Base-by-base conservation (phyloP, 2,797 vertebrate genomes). In the Mareca penelope region DNA sequence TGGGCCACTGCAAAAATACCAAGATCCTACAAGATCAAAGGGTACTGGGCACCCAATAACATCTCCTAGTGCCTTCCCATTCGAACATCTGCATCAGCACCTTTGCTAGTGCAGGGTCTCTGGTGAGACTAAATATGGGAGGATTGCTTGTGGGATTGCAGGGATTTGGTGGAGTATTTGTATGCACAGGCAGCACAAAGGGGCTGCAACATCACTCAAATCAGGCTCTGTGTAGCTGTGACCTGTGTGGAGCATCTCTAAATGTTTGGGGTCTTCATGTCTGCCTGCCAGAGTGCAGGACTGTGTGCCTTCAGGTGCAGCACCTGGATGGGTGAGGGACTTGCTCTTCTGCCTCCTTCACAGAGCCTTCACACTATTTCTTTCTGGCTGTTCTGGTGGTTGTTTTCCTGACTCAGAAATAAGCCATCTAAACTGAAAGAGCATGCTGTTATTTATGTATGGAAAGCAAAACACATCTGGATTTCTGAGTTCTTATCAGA, bases 401-500 rank as follows among this genome's bases (percentile, higher is more conserved):
- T 71, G 12, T 67, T 93, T 84, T 59, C 53, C 53, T 18, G 40
- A 31, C 53, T 81, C 59, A n/a, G 63, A 56, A 46, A 12, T 46
- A 29, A 85, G 56, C 46, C 44, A 68, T 80, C 77, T n/a, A 18
- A 57, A 76, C 33, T 15, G 48, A 67, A 78, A 23, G 42, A 40
- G 18, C 7, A 8, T 60, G 40, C 50, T 64, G 50, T 85, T 85
- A 35, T 81, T 93, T 91, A 33, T 56, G 81, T 59, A 31, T 0
- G 1, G 40, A 90, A 87, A 65, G 33, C 60, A 88, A 82, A 90
- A 35, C 46, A 84, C 48, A 15, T 59, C 40, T 90, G 83, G 53
- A 64, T 88, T 88, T 88, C 64, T 92, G 56, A 16, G 11, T 81
- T 84, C 77, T 85, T 95, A 56, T 95, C 89, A 90, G 68, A 82